Conservation (phyloP, 2,113 vertebrate genomes). For the Tragelaphus strepsiceros region DNA sequence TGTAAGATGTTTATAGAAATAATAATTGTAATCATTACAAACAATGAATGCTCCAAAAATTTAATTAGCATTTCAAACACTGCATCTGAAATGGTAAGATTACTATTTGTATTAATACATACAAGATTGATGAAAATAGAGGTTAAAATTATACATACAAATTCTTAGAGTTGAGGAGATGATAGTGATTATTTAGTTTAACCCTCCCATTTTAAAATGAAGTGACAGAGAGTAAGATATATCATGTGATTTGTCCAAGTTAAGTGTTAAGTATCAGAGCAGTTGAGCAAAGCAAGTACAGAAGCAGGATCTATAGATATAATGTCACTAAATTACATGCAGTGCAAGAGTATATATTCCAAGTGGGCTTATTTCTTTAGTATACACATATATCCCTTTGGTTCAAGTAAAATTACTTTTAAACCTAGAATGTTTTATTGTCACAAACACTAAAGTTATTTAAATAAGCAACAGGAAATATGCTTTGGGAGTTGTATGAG, state of each 20-base stretch:
- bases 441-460: neutral
- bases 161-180: neutral
- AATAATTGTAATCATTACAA: neutral
- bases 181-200: neutral
- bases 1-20: neutral
- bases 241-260: neutral
- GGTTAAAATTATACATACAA: conserved; percentile 31
- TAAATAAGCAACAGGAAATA: neutral
- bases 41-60: neutral
- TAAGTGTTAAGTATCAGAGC: neutral
- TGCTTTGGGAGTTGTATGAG: neutral
- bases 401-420: neutral
- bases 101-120: neutral
- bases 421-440: neutral
- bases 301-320: neutral
- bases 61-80: neutral
- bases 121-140: neutral
- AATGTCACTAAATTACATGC: neutral
- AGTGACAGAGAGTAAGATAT: neutral
- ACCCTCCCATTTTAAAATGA: neutral
- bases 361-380: neutral
- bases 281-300: neutral
- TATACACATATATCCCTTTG: conserved; percentile 20
- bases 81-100: neutral
- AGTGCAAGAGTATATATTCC: neutral